Evolutionary conservation across 2,888 invertebrate species (phyloP).

Genomic region (Drosophila recens): DNA sequence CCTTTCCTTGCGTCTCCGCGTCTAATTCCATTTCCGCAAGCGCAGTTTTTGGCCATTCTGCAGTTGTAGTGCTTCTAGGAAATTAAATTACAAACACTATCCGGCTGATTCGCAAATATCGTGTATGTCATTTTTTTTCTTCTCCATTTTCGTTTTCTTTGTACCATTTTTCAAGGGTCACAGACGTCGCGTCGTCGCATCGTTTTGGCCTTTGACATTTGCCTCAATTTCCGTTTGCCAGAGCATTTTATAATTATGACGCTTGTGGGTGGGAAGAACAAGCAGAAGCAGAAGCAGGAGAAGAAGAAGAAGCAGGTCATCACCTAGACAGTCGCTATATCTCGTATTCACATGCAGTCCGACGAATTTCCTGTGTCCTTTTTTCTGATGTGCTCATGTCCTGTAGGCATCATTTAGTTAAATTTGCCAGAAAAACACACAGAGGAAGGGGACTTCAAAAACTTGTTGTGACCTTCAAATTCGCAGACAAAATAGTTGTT

Average conservation of each 20-base stretch:
- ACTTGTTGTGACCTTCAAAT: constrained; percentile 31
- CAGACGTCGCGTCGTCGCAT: constrained; percentile 29
- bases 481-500: constrained; percentile 32
- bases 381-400: constrained; percentile 31
- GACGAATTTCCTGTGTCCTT: constrained; percentile 41
- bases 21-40: constrained; percentile 70
- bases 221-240: constrained; percentile 60
- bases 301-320: not conserved
- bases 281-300: not conserved
- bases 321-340: constrained; percentile 50
- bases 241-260: constrained; percentile 61
- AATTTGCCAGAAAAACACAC: constrained; percentile 12
- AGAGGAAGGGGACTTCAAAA: not conserved
- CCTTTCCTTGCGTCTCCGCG: constrained; percentile 1
- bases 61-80: constrained; percentile 55
- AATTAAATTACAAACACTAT: constrained; percentile 74
- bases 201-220: constrained; percentile 47
- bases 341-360: constrained; percentile 36
- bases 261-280: constrained; percentile 1
- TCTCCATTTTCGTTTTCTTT: not conserved
- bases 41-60: constrained; percentile 60
- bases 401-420: constrained; percentile 35
- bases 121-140: not conserved
- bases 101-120: constrained; percentile 45
- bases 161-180: constrained; percentile 18